Evolutionary conservation across 2,113 vertebrate genomes (phyloP), one percentile per base, ranked within the genome.

Genomic region (Chamaetylas fuelleborni): DNA sequence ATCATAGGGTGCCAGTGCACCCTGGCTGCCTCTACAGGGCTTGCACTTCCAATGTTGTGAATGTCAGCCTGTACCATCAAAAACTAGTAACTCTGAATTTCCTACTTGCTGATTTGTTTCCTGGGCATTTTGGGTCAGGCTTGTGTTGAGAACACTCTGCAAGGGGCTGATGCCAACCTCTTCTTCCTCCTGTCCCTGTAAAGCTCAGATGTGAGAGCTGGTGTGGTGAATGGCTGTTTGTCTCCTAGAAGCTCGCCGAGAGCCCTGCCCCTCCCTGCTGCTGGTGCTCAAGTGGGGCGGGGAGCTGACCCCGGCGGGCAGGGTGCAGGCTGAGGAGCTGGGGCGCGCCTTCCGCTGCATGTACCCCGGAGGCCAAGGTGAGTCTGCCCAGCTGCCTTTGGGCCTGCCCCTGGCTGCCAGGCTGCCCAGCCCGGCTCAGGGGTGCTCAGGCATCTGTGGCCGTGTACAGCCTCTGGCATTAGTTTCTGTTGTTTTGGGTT

Each of bases 321-420:
- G 99, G 54, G 99, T 99, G 4, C 99, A 99, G 97, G 99, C 99
- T 1, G 99, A 99, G 93, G 99, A 99, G 92, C 99, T 99, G 94
- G 99, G 99, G 3, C 93, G 99, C 62, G 99, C 99, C 60, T 99
- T 99, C 85, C 98, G 99, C 93, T 99, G 99, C 90, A 99, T 99
- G 99, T 99, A 99, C 94, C 99, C 99, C 1, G 99, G 99, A 91
- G 99, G 99, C 58, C 99, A 99, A 98, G 99, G 99, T 99, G 94
- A 97, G 97, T 19, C 51, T 56, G 65, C 25, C 22, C 9, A 0
- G 36, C 4, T 11, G 0, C 24, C 56, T 28, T 34, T 4, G 4
- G 14, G 29, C 22, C 60, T 58, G n/a, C n/a, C 60, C 45, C 38
- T 18, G 58, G 2, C 60, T 73, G 36, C 48, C 45, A 48, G 66